phyloP scores from a whole-genome alignment of 2,888 invertebrate genomes.

The Metallyticus violacea region DNA sequence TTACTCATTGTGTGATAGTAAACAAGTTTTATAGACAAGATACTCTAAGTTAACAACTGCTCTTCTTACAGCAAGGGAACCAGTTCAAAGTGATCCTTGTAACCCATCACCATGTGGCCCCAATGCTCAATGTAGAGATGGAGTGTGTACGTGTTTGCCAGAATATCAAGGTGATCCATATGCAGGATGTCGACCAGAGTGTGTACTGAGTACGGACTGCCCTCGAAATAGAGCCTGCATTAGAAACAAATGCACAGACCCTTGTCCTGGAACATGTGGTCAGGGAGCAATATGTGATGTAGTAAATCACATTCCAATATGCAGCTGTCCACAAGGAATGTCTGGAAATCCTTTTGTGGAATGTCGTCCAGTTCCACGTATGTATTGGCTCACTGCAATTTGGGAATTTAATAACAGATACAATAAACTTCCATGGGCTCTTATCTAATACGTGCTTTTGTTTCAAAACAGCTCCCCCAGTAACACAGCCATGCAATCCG shows the following conservation, averaged over 20 bases:
- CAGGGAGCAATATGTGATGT: conserved; percentile 59
- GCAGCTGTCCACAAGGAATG: conserved; percentile 58
- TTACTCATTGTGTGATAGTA: neutral
- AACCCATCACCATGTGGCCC: conserved; percentile 74
- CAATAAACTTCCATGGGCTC: neutral
- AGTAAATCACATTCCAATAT: conserved; percentile 65
- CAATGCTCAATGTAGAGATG: conserved; percentile 52
- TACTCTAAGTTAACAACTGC: neutral
- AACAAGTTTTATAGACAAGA: neutral
- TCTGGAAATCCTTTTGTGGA: conserved; percentile 53
- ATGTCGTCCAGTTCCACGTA: conserved; percentile 41
- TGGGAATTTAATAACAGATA: neutral
- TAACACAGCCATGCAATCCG: conserved; percentile 40
- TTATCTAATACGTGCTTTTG: neutral
- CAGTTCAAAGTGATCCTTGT: conserved; percentile 59
- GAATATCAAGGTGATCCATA: conserved; percentile 53
- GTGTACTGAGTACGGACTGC: conserved; percentile 72
- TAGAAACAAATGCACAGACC: conserved; percentile 69
- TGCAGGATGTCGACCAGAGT: conserved; percentile 72
- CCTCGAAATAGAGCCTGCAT: conserved; percentile 65
- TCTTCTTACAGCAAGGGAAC: conserved; percentile 42
- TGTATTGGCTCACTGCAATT: neutral
- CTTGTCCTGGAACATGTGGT: conserved; percentile 66
- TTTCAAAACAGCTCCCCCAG: conserved; percentile 32
- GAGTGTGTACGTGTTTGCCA: conserved; percentile 50